Percentiles rank a stretch among this genome's conserved stretches.
phyloP scores from a whole-genome alignment of 1,140 invertebrate species.

The Schmidtea mediterranea region DNA sequence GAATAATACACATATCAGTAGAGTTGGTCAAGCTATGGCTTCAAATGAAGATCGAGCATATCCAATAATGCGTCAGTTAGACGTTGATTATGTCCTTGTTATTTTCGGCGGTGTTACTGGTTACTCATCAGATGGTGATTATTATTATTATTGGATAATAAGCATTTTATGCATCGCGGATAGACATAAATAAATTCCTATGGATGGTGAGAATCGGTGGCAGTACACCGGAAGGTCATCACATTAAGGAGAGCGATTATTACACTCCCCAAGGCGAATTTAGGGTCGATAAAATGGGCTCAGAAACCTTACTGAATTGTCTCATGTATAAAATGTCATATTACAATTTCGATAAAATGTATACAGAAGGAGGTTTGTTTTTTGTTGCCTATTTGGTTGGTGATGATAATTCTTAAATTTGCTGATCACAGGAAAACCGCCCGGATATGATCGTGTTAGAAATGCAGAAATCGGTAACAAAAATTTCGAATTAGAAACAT shows the following conservation, averaged over 20 bases:
- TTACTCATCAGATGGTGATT: slow-evolving; percentile 83
- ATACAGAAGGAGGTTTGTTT: neutral
- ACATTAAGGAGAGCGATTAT: slow-evolving; percentile 84
- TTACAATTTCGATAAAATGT: slow-evolving; percentile 61
- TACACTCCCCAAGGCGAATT: slow-evolving; percentile 36
- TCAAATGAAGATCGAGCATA: slow-evolving; percentile 80
- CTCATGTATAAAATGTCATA: slow-evolving; percentile 98
- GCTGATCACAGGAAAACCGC: slow-evolving; percentile 36
- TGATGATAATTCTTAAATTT: no score
- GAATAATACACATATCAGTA: slow-evolving; percentile 93
- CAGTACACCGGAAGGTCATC: slow-evolving; percentile 58
- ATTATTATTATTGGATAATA: neutral
- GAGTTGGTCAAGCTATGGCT: slow-evolving; percentile 88
- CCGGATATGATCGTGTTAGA: slow-evolving; percentile 78
- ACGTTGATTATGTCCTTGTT: slow-evolving; percentile 86
- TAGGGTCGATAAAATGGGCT: slow-evolving; percentile 15
- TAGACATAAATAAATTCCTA: slow-evolving; percentile 82
- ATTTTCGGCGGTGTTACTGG: slow-evolving; percentile 90
- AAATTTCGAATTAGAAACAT: slow-evolving; percentile 70
- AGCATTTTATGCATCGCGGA: no score
- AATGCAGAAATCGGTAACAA: slow-evolving; percentile 86
- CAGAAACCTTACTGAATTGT: slow-evolving; percentile 74
- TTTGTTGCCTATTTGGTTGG: slow-evolving; percentile 39
- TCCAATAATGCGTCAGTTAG: slow-evolving; percentile 80
- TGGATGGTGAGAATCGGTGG: slow-evolving; percentile 93